Base-by-base conservation (phyloP, 2,797 vertebrate species). In the Jordanella pulchra region DNA sequence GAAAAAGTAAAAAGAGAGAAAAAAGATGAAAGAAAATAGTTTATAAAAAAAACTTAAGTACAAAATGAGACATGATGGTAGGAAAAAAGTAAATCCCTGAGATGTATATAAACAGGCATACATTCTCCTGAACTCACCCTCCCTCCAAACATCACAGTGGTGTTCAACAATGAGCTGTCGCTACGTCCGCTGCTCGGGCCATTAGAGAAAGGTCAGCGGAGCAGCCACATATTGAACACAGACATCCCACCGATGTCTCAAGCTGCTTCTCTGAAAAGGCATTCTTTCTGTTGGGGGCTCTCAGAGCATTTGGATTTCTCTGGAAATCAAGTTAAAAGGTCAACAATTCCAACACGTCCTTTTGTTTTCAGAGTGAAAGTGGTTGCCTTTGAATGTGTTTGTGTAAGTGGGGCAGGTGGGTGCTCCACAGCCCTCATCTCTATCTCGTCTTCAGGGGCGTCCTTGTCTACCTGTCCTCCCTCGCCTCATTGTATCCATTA, bases 201-300 rank as follows among this genome's bases (percentile, higher is more conserved):
- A 89, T 91, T 87, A 91, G 79, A 12, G 68, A 90, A 91, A 91
- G 90, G 90, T 90, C 89, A 87, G 69, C 71, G 58, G 61, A 17
- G 74, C 84, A 64, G 84, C 72, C 83, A 10, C 66, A n/a, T 81
- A 90, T 91, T 65, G 89, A 91, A 86, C 90, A 73, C 79, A 66
- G 82, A 75, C 86, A 12, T 87, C 86, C 87, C 71, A 64, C 85
- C 73, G 84, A 85, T 75, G 84, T 87, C 81, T 90, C 88, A 86
- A 84, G 86, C 90, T 88, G 89, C 86, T 88, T 47, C 83, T 81
- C 45, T 90, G 53, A 85, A 88, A 85, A 85, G 80, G 12, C 58
- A 51, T 61, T 80, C 80, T 80, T 67, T 85, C 76, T 69, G 15
- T 76, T 80, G 32, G 44, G 48, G 78, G 80, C 78, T 80, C 60